Conservation (phyloP, 2,888 invertebrate species). For the Chrysolina haemoptera region DNA sequence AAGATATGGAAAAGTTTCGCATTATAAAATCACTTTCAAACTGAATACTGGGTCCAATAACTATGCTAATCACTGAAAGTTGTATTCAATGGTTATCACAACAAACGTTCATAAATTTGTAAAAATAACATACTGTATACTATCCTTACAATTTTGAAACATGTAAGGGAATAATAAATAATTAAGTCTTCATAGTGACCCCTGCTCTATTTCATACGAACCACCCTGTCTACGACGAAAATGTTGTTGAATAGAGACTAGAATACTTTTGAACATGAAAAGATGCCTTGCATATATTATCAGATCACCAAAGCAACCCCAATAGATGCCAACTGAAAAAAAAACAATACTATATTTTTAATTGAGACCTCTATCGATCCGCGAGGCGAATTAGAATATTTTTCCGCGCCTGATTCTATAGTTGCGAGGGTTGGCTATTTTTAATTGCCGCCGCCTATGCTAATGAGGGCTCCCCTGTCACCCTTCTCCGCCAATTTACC, state of each 20-base stretch:
- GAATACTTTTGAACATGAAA: not conserved
- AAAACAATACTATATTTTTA: constrained; percentile 19
- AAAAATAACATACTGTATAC: not conserved
- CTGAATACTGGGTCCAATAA: no score
- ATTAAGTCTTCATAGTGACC: not conserved
- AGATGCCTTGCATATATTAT: constrained; percentile 1
- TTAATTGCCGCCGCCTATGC: constrained; percentile 65
- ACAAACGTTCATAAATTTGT: not conserved
- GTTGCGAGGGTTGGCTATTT: constrained; percentile 62
- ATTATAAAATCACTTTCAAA: no score
- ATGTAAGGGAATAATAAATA: not conserved
- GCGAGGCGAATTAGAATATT: constrained; percentile 46
- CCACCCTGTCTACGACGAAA: not conserved
- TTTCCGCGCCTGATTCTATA: constrained; percentile 42
- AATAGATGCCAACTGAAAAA: constrained; percentile 20
- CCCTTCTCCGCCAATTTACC: constrained; percentile 75
- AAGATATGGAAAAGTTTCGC: no score
- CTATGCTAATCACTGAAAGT: no score
- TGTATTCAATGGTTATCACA: not conserved
- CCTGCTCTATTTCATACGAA: not conserved
- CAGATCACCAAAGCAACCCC: not conserved
- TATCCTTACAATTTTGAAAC: not conserved
- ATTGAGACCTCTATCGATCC: constrained; percentile 42
- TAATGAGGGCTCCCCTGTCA: constrained; percentile 70
- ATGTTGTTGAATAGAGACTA: not conserved